Evolutionary conservation across 1,140 invertebrate genomes (phyloP), one percentile per base, ranked within the genome.

Genomic region (Lepidurus couesii): DNA sequence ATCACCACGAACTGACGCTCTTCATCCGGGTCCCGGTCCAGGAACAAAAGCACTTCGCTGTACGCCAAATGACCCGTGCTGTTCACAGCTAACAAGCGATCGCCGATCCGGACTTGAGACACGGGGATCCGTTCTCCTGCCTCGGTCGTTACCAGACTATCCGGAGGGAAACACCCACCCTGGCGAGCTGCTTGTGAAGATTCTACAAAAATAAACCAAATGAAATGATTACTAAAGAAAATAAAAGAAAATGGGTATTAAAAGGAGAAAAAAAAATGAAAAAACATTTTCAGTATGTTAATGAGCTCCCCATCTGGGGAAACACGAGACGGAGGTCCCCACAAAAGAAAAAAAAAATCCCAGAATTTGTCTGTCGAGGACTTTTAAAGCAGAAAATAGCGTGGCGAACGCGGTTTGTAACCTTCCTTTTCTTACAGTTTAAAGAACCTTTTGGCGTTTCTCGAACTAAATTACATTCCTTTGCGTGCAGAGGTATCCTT

Each of bases 41-140:
- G 89, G 85, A 97, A 98, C 74, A 94, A 88, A 75, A 96, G 88
- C n/a, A 96, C 93, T 84, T 94, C 91, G 84, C 92, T 95, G 86
- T 90, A 98, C 11, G 90, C 87, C 6, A 93, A 83, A 74, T 90
- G 85, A 5, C 92, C 92, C 24, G 86, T 80, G 0, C 84, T 81
- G 81, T 91, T 89, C 78, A 93, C 84, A n/a, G 93, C 89, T n/a
- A 95, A 88, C 42, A 98, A 90, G 44, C 86, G 84, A 77, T 98
- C 95, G 5, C 96, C 96, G 24, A 92, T 85, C 75, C 83, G 82
- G n/a, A 98, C 81, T 16, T 92, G 86, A 47, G 88, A 88, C 82
- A 93, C 86, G 9, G 81, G 80, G 82, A 89, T 85, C 79, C 82
- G 81, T 79, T 83, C 79, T 74, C 91, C 89, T 0, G 84, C 81